These are phyloP conservation scores for Cephus rjabovi DNA, from an alignment of 2,888 invertebrate species.

Conservation along the genomic window DNA sequence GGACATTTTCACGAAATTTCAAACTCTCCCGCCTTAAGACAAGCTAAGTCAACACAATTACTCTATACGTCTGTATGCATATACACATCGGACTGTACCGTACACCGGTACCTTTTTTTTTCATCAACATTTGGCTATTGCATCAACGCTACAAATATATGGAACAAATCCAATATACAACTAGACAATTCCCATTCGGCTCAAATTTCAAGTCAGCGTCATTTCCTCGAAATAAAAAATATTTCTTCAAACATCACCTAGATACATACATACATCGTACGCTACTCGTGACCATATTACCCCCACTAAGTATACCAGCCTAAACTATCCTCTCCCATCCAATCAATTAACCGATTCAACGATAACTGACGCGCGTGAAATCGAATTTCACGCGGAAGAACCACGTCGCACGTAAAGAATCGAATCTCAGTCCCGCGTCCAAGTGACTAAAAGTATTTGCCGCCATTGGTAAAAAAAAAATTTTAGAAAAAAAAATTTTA, in stretches of 20 bases:
- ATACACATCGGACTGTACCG: not conserved
- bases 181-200: not conserved
- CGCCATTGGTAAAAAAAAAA: not conserved
- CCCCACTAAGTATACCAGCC: not conserved
- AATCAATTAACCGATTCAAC: slow-evolving; percentile 45
- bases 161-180: not conserved
- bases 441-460: not conserved
- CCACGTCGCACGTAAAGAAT: not conserved
- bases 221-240: not conserved
- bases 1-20: not conserved
- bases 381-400: slow-evolving; percentile 44
- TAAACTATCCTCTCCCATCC: slow-evolving; percentile 16
- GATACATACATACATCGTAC: not conserved
- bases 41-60: not conserved
- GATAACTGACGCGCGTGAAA: slow-evolving; percentile 52
- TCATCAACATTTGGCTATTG: not conserved
- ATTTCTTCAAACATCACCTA: not conserved
- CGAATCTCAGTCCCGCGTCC: not conserved
- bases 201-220: not conserved
- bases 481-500: no score
- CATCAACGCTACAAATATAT: not conserved
- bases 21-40: not conserved
- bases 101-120: not conserved
- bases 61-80: not conserved
- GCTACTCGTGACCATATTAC: not conserved